These are phyloP conservation scores for Pterocles burchelli DNA, from an alignment of 2,113 vertebrate species.

Conservation along the genomic window DNA sequence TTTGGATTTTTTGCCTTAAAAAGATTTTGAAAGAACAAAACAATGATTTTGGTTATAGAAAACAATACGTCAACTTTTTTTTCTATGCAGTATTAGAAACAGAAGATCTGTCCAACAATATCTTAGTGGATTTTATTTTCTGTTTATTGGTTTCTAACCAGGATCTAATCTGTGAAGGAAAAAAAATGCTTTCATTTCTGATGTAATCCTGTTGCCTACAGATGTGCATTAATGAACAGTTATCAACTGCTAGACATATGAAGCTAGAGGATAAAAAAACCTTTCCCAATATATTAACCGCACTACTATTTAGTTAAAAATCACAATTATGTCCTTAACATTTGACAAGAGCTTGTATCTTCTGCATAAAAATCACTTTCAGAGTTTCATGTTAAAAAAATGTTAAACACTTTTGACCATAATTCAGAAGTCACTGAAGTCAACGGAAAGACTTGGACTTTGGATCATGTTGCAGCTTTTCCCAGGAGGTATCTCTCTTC, in stretches of 20 bases:
- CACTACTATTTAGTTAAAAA: neutral
- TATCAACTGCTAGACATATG: neutral
- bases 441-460: neutral
- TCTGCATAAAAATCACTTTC: neutral
- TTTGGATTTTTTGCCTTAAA: conserved; percentile 36
- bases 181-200: conserved; percentile 5
- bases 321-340: neutral
- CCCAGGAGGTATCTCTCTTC: neutral
- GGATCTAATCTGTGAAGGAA: conserved; percentile 41
- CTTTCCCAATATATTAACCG: neutral
- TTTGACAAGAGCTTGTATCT: neutral
- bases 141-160: conserved; percentile 39
- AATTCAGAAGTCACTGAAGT: neutral
- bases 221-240: neutral
- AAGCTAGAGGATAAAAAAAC: neutral
- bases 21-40: conserved; percentile 38
- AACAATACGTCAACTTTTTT: conserved; percentile 17
- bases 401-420: neutral
- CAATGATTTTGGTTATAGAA: conserved; percentile 1
- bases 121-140: neutral
- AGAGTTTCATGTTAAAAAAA: neutral
- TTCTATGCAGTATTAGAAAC: conserved; percentile 28
- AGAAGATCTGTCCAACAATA: neutral
- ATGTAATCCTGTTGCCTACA: neutral
- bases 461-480: neutral